phyloP scores from a whole-genome alignment of 2,888 invertebrate genomes.

The Aleiodes testaceus region DNA sequence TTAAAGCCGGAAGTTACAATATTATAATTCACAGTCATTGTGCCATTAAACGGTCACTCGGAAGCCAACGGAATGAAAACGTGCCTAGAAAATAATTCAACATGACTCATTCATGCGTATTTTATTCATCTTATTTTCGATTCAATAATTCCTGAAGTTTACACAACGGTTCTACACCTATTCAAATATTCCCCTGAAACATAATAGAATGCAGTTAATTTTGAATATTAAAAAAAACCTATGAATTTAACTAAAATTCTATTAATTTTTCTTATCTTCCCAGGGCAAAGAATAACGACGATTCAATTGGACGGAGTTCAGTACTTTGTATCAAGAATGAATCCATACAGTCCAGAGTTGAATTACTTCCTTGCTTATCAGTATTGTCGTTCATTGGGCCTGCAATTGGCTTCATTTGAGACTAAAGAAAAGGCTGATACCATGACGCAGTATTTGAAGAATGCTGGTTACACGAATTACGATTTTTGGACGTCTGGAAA shows the following conservation, averaged over 20 bases:
- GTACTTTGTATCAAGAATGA: conserved; percentile 90
- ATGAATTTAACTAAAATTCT: not conserved
- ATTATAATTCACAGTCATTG: conserved; percentile 52
- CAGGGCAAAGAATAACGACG: conserved; percentile 90
- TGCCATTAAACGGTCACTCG: conserved; percentile 56
- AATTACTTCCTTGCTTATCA: conserved; percentile 92
- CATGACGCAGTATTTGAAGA: conserved; percentile 86
- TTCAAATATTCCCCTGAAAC: conserved; percentile 28
- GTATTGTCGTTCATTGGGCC: conserved; percentile 88
- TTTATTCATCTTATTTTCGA: not conserved
- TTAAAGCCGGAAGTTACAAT: conserved; percentile 3
- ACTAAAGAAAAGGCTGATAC: conserved; percentile 90
- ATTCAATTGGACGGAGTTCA: conserved; percentile 90
- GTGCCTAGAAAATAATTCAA: conserved; percentile 53
- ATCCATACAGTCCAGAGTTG: conserved; percentile 88
- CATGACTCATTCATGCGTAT: conserved; percentile 26
- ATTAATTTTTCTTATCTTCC: conserved; percentile 62
- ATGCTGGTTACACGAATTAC: conserved; percentile 87
- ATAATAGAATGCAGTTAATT: conserved; percentile 13
- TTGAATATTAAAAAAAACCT: not conserved
- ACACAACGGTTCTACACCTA: conserved; percentile 29
- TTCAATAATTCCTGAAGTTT: conserved; percentile 34
- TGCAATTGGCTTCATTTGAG: conserved; percentile 89
- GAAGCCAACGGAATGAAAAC: conserved; percentile 58
- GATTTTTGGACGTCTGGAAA: conserved; percentile 94